Base-by-base conservation (phyloP, 2,888 invertebrate genomes). In the Nebria brevicollis region DNA sequence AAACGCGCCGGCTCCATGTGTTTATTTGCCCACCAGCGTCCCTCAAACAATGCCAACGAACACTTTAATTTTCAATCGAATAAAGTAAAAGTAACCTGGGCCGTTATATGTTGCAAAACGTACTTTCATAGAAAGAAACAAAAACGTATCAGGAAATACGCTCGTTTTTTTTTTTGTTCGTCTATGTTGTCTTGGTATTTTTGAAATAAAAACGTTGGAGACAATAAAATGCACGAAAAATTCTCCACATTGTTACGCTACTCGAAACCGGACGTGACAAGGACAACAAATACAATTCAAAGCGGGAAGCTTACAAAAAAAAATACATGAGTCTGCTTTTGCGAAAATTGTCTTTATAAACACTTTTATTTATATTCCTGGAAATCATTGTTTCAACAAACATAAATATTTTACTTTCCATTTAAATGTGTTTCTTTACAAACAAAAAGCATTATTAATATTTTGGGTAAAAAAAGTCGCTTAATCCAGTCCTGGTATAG, bases 221-320 rank as follows among this genome's bases (percentile, higher is more conserved):
- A 54, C 54, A 54, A 54, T 54, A 54, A 54, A 54, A 13, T 54
- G 54, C 8, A 54, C 54, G 54, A 54, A 54, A 54, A 54, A 54
- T 54, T 54, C 54, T 54, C 13, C 54, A 54, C 54, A 54, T 54
- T 54, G 54, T 54, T 54, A 5, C 7, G 54, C 54, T 54, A 54
- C 54, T 72, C 64, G 68, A 77, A 77, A 72, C 77, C 77, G 77
- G 77, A 77, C 72, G 34, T 72, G 77, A 77, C 77, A 72, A 72
- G 72, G 72, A 77, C 25, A 34, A 72, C 13, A 41, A n/a, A 77
- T 72, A 72, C 26, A 65, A 77, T 64, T 72, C 77, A 77, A 64
- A 65, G 72, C 72, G 77, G 77, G 64, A 77, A 72, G 77, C 64
- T 72, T 72, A 72, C 54, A 77, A 77, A 77, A 54, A 20, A 54